Percentiles rank a stretch among this genome's conserved stretches.
phyloP scores from a whole-genome alignment of 2,113 vertebrate genomes.

The Stigmatopora argus region DNA sequence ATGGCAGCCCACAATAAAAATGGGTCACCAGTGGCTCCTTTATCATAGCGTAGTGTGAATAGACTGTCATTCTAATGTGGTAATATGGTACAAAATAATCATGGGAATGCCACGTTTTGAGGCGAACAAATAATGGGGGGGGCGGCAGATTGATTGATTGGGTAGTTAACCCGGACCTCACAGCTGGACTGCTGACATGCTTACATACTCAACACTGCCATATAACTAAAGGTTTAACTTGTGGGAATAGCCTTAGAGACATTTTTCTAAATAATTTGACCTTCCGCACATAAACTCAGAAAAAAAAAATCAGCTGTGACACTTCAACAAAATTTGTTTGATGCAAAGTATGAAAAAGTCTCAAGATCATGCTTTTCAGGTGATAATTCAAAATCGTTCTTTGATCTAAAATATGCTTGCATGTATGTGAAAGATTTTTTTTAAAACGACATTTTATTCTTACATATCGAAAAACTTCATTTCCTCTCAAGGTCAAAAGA shows the following conservation, averaged over 20 bases:
- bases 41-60: conserved; percentile 50
- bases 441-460: background rate
- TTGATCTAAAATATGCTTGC: background rate
- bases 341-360: too few relatives aligned
- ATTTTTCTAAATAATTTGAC: background rate
- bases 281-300: too few relatives aligned
- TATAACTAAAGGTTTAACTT: background rate
- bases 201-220: background rate
- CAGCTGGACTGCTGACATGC: background rate
- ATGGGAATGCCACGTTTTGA: conserved; percentile 19
- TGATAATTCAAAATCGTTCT: too few relatives aligned
- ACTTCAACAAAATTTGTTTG: too few relatives aligned
- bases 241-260: background rate
- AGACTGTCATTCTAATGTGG: conserved; percentile 33
- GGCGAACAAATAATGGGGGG: conserved; percentile 11
- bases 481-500: conserved; percentile 5
- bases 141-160: conserved; percentile 14
- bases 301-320: too few relatives aligned
- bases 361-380: too few relatives aligned
- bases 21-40: conserved; percentile 60
- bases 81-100: conserved; percentile 22
- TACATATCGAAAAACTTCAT: background rate
- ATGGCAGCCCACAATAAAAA: conserved; percentile 63
- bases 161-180: background rate
- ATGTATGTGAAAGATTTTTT: background rate